Base-by-base conservation (phyloP, 2,888 invertebrate species). In the Phaedon cochleariae region DNA sequence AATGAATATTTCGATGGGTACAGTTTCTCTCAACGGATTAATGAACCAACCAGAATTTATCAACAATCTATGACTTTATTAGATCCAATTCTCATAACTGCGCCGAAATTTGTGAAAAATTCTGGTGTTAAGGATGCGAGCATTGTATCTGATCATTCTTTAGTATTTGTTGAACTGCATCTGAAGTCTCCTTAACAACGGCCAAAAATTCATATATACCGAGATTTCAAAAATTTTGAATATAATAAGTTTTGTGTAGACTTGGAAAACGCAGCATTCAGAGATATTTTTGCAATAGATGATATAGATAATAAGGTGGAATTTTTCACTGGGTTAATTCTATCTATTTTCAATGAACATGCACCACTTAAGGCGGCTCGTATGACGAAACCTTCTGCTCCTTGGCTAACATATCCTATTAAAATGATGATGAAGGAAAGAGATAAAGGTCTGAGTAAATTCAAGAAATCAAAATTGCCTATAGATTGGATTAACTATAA, bases 191-290 rank as follows among this genome's bases (percentile, higher is more conserved):
- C 29, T 12, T 29, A 53, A 53, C 53, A 31, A 53, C 20, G 12
- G 21, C 22, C 53, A 17, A 53, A 53, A 53, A 53, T 37, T 9
- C 53, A 53, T 53, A 53, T 21, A 1, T 53, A 31, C 15, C 21
- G 54, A 21, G 37, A 54, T 54, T 54, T 54, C 12, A 54, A 54
- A 22, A 54, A 54, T 37, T 54, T 54, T 37, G 6, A 54, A 22
- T 54, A 54, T 37, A 54, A 54, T 37, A 22, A 54, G 37, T 54
- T 54, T 41, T 54, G 54, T 54, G 20, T 12, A 53, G 53, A 53
- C 15, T 12, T 31, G 26, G 26, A 26, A 26, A 53, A 3, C 12
- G 26, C 54, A 37, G n/a, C 54, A 21, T 54, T 54, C 37, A 22
- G 26, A 1, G 37, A 54, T 37, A 54, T 54, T 41, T 54, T 22